These are phyloP conservation scores for Panagrolaimus sp. DNA, from an alignment of 1,140 invertebrate species.

Conservation along the genomic window DNA sequence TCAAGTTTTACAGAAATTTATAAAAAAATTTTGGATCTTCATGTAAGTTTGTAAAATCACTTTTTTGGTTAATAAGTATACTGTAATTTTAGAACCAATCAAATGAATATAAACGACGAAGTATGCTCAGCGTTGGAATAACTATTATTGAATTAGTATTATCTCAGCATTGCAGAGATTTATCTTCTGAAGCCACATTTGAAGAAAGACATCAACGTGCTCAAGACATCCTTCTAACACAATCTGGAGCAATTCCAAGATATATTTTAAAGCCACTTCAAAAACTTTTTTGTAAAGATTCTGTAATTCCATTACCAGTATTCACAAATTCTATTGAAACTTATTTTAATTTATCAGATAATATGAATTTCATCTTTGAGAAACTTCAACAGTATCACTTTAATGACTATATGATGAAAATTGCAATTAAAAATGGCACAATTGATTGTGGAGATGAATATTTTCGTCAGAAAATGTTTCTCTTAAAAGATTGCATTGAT, in stretches of 20 bases:
- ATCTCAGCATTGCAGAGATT: slow-evolving; percentile 28
- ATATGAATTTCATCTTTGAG: background rate
- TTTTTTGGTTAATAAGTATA: background rate
- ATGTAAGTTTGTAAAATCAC: slow-evolving; percentile 12
- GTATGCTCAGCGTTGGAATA: slow-evolving; percentile 24
- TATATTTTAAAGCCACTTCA: slow-evolving; percentile 15
- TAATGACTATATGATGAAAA: too few species aligned
- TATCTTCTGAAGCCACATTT: slow-evolving; percentile 25
- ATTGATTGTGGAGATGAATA: background rate
- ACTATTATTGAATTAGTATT: slow-evolving; percentile 32
- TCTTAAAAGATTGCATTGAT: slow-evolving; percentile 23
- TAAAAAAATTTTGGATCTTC: slow-evolving; percentile 3
- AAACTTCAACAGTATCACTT: background rate
- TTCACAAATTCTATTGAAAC: slow-evolving; percentile 13
- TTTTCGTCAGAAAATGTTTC: background rate
- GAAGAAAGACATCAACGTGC: slow-evolving; percentile 25
- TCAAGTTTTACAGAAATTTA: slow-evolving; percentile 5
- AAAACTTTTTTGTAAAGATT: background rate
- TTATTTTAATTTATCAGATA: slow-evolving; percentile 13
- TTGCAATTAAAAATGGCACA: too few species aligned
- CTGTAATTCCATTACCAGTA: background rate
- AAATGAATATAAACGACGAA: background rate
- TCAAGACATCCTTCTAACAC: slow-evolving; percentile 19
- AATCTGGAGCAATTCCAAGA: slow-evolving; percentile 25
- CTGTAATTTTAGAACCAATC: background rate